Evolutionary conservation across 2,888 invertebrate genomes (phyloP).

Genomic region (Nemoura dubitans): DNA sequence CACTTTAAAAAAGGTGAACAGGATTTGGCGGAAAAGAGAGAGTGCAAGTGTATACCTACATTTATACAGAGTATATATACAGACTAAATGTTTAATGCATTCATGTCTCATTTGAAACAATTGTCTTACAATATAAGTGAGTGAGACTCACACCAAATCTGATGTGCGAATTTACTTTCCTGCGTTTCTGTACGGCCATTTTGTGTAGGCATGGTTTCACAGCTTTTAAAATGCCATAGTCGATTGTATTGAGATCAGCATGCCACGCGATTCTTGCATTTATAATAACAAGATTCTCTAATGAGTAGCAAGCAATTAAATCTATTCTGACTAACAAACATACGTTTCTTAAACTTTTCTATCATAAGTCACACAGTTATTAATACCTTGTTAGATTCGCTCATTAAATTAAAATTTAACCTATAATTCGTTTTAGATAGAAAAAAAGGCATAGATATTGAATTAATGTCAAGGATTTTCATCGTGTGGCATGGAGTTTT

Average conservation of each 20-base stretch:
- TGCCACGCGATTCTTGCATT: not conserved
- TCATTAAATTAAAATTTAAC: not conserved
- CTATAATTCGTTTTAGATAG: not conserved
- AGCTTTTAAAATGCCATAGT: not conserved
- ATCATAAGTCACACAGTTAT: not conserved
- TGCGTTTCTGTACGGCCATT: not conserved
- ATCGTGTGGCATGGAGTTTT: conserved; percentile 17
- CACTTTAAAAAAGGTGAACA: conserved; percentile 12
- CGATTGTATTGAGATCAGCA: not conserved
- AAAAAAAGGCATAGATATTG: not conserved
- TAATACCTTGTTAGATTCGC: not conserved
- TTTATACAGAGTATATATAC: no score
- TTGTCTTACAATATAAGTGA: not conserved
- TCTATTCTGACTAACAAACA: not conserved
- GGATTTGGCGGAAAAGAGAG: not conserved
- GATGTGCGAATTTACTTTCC: not conserved
- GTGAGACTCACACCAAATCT: not conserved
- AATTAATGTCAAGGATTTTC: conserved; percentile 23
- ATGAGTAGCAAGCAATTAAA: not conserved
- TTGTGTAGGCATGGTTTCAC: not conserved
- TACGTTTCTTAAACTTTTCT: not conserved
- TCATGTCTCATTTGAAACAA: not conserved
- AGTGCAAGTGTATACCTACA: not conserved
- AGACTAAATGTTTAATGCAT: not conserved
- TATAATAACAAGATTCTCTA: not conserved